Conservation (phyloP, 2,888 invertebrate species). For the Panopea generosa region DNA sequence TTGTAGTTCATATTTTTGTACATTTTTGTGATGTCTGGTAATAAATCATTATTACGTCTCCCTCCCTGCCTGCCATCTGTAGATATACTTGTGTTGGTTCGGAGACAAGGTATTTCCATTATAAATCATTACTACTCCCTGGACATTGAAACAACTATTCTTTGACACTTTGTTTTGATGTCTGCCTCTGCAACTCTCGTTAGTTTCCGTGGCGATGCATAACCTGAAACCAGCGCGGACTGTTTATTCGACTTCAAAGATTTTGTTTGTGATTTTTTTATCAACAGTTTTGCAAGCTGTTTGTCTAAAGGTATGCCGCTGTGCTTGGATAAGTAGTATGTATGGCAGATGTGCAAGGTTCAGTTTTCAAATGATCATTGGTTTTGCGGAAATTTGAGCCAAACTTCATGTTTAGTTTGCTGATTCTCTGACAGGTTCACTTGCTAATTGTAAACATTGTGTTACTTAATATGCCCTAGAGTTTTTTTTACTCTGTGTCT, state of each 20-base stretch:
- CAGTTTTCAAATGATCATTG: slow-evolving; percentile 41
- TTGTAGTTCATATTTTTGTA: no score
- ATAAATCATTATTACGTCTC: neutral
- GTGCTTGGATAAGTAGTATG: neutral
- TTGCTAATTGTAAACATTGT: slow-evolving; percentile 16
- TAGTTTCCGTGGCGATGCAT: slow-evolving; percentile 28
- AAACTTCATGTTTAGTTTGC: slow-evolving; percentile 26
- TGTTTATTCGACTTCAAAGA: slow-evolving; percentile 58
- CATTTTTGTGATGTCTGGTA: no score
- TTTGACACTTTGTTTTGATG: slow-evolving; percentile 65
- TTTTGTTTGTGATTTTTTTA: slow-evolving; percentile 40
- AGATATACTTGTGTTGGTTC: neutral
- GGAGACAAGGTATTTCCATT: slow-evolving; percentile 45
- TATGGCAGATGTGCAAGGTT: slow-evolving; percentile 27
- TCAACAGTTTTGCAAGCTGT: slow-evolving; percentile 18
- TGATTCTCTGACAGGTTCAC: slow-evolving; percentile 22
- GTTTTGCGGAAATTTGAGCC: slow-evolving; percentile 26
- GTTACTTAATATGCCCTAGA: slow-evolving; percentile 10
- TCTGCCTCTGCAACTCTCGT: slow-evolving; percentile 47
- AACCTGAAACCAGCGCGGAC: slow-evolving; percentile 44
- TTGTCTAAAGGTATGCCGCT: neutral
- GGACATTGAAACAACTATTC: slow-evolving; percentile 38
- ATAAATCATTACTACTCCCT: slow-evolving; percentile 57
- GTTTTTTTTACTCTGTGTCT: no score
- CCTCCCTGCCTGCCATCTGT: neutral